A percentile compares a stretch with the other conserved stretches of the same genome.
Conservation (phyloP, 2,113 vertebrate species). For the Poeciliopsis retropinna region DNA sequence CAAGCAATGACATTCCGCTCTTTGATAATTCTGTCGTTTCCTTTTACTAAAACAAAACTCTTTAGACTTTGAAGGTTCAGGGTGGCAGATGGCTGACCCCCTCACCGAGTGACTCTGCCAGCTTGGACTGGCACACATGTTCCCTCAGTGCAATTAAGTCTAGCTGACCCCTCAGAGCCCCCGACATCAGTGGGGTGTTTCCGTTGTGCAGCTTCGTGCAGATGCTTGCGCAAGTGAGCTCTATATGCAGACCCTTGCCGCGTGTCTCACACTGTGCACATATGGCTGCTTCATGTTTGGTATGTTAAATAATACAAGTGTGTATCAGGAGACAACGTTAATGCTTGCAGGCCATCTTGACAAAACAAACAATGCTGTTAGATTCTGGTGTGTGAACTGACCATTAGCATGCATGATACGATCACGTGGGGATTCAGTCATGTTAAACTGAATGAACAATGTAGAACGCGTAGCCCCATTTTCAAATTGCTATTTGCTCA, state of each 20-base stretch:
- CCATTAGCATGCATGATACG: conserved; percentile 5
- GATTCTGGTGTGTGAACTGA: conserved; percentile 26
- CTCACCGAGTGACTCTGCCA: conserved; percentile 60
- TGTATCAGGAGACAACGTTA: conserved; percentile 56
- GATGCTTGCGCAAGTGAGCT: conserved; percentile 62
- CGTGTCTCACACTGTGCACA: conserved; percentile 69
- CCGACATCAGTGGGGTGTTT: conserved; percentile 68
- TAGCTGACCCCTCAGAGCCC: conserved; percentile 75
- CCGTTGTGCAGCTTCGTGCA: conserved; percentile 69
- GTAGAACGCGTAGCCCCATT: conserved; percentile 37
- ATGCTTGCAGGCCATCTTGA: conserved; percentile 51
- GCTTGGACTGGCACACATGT: conserved; percentile 69
- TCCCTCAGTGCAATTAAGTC: conserved; percentile 77
- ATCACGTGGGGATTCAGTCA: conserved; percentile 23
- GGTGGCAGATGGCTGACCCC: conserved; percentile 69
- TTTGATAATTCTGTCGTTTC: conserved; percentile 38
- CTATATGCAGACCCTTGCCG: conserved; percentile 42
- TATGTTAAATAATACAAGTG: conserved; percentile 63
- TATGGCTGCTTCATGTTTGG: conserved; percentile 71
- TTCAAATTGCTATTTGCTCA: conserved; percentile 34
- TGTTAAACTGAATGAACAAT: conserved; percentile 34
- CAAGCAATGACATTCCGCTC: conserved; percentile 9
- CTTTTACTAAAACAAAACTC: conserved; percentile 55
- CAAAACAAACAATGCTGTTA: conserved; percentile 63
- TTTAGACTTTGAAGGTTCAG: conserved; percentile 54